Conservation (phyloP, 2,888 invertebrate genomes). For the Beris chalybata region DNA sequence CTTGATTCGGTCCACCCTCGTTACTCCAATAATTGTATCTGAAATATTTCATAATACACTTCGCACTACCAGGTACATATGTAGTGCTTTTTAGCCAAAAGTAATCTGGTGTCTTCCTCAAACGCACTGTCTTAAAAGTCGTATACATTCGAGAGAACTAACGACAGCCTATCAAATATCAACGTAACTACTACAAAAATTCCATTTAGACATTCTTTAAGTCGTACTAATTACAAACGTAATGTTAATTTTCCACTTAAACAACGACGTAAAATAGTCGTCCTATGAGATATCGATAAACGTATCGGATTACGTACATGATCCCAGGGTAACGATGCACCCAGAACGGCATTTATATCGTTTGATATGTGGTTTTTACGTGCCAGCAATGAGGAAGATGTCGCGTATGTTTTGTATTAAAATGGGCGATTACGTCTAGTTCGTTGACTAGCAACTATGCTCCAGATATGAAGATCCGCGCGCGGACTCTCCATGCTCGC, state of each 20-base stretch:
- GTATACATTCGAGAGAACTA: too few species aligned
- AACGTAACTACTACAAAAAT: too few species aligned
- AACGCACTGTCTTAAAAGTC: too few species aligned
- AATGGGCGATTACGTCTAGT: conserved; percentile 36
- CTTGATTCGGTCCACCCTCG: too few species aligned
- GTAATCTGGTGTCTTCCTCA: too few species aligned
- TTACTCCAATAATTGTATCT: too few species aligned
- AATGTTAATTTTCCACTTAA: conserved; percentile 28
- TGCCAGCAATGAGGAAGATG: conserved; percentile 38
- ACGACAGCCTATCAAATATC: too few species aligned
- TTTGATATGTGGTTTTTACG: too few species aligned
- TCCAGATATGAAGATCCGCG: conserved; percentile 1
- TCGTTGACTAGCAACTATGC: conserved; percentile 30
- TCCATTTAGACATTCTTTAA: conserved; percentile 14
- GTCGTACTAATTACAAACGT: conserved; percentile 28
- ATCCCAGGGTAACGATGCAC: conserved; percentile 5
- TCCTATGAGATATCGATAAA: conserved; percentile 23
- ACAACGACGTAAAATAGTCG: conserved; percentile 24
- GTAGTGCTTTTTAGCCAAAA: too few species aligned
- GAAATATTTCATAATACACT: too few species aligned
- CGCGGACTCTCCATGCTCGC: not conserved
- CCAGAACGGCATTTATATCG: too few species aligned
- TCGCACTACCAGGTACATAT: too few species aligned
- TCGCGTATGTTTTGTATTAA: conserved; percentile 39
- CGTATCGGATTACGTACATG: conserved; percentile 28